Base-by-base conservation (phyloP, 1,140 invertebrate genomes). In the Tigriopus japonicus region DNA sequence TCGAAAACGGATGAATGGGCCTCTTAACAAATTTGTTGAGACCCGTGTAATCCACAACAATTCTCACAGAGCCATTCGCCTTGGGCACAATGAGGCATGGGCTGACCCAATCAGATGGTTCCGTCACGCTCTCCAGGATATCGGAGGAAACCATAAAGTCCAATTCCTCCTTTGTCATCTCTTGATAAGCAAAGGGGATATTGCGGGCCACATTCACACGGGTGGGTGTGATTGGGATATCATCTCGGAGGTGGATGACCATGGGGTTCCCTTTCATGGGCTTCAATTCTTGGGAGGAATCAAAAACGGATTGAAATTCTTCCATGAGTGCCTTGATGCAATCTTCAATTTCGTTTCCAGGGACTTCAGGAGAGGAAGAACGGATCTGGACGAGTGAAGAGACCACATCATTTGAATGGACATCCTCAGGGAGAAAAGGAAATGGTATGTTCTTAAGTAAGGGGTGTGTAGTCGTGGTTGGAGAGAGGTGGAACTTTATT, bases 21-120 rank as follows among this genome's bases (percentile, higher is more conserved):
- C 69, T 55, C 45, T 65, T 55, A 19, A 70, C 63, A 55, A 60
- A 66, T 35, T 64, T 59, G 62, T 71, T 71, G 10, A 71, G 60
- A n/a, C 59, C n/a, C 14, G 64, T 66, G 24, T 69, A 71, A 63
- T 76, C 71, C 9, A 70, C 70, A 61, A 71, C 73, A 6, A 75
- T 52, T n/a, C 73, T 63, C 13, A 71, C 63, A n/a, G 63, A 64
- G 12, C 66, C 67, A 56, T 69, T 65, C n/a, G 64, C 52, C 63
- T 75, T 74, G 13, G 66, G 67, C 3, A 72, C 70, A 19, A 54
- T 13, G 13, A 15, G 52, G 14, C 21, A 3, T n/a, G 21, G 52
- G n/a, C 17, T 21, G 14, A 54, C 35, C 17, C 17, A 54, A 15
- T 6, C 6, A 15, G 52, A 23, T 6, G 52, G 52, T 15, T 54